These are phyloP conservation scores for Atherinomorus stipes DNA, from an alignment of 2,113 vertebrate genomes.

Conservation along the genomic window DNA sequence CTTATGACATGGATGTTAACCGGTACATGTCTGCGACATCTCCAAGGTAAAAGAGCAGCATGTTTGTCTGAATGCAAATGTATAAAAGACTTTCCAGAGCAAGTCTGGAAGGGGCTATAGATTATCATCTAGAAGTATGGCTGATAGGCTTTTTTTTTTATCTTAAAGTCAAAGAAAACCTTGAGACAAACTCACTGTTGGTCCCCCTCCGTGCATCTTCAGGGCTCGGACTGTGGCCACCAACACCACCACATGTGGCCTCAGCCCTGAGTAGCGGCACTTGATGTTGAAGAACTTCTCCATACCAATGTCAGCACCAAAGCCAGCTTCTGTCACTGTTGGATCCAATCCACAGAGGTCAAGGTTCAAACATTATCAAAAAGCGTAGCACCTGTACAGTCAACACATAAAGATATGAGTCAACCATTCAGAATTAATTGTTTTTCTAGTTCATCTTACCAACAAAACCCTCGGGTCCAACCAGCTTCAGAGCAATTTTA, in stretches of 20 bases:
- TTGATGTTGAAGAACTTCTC: conserved; percentile 99
- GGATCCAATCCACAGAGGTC: not conserved
- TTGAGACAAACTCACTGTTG: conserved; percentile 83
- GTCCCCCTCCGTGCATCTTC: conserved; percentile 98
- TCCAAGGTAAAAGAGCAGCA: no score
- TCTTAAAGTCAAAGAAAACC: not conserved
- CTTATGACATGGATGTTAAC: no score
- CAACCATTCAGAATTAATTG: not conserved
- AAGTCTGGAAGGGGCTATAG: no score
- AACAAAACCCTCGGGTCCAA: conserved; percentile 94
- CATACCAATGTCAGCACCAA: conserved; percentile 98
- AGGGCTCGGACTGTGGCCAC: conserved; percentile 95
- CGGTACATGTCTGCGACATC: no score
- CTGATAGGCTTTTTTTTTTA: not conserved
- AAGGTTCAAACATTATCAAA: not conserved
- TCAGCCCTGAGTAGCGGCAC: conserved; percentile 93
- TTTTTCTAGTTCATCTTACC: conserved; percentile 80
- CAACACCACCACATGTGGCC: conserved; percentile 94
- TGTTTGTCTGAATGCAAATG: no score
- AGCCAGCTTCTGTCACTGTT: conserved; percentile 97
- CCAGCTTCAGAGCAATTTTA: conserved; percentile 96
- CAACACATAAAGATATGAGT: not conserved
- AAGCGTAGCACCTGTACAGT: not conserved
- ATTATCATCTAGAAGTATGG: not conserved
- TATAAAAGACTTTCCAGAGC: no score